Percentiles rank a stretch among this genome's conserved stretches.
phyloP scores from a whole-genome alignment of 2,888 invertebrate species.

The Congeria kusceri region DNA sequence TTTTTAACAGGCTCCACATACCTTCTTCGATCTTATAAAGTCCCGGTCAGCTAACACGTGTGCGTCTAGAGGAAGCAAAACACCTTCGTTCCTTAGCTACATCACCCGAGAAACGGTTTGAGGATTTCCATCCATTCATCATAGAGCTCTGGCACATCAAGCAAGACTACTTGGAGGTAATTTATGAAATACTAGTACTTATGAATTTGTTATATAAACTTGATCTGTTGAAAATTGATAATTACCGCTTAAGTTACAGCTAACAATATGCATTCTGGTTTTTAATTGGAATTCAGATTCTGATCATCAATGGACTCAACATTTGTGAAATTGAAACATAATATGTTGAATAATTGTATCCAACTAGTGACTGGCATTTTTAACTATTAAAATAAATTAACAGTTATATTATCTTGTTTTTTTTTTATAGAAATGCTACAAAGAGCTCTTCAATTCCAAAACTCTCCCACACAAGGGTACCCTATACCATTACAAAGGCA shows the following conservation, averaged over 20 bases:
- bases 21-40: constrained; percentile 9
- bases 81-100: constrained; percentile 17
- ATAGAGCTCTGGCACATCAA: constrained; percentile 31
- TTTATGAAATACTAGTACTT: too few species aligned
- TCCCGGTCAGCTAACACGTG: constrained; percentile 31
- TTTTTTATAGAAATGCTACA: constrained; percentile 24
- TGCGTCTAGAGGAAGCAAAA: constrained; percentile 22
- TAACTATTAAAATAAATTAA: too few species aligned
- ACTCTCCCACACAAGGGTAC: constrained; percentile 23
- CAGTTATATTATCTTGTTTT: not conserved
- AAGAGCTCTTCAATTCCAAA: constrained; percentile 19
- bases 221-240: too few species aligned
- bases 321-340: too few species aligned
- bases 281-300: too few species aligned
- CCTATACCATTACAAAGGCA: constrained; percentile 15
- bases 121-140: constrained; percentile 24
- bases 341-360: too few species aligned
- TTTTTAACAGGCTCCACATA: constrained; percentile 11
- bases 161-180: constrained; percentile 34
- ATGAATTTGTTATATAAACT: too few species aligned
- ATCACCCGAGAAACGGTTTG: constrained; percentile 26
- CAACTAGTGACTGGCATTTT: too few species aligned
- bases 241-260: too few species aligned
- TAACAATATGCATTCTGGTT: too few species aligned
- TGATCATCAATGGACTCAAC: too few species aligned